Percentiles rank a stretch among this genome's conserved stretches.
Conservation (phyloP, 1,140 invertebrate genomes). For the Drosophila albomicans region DNA sequence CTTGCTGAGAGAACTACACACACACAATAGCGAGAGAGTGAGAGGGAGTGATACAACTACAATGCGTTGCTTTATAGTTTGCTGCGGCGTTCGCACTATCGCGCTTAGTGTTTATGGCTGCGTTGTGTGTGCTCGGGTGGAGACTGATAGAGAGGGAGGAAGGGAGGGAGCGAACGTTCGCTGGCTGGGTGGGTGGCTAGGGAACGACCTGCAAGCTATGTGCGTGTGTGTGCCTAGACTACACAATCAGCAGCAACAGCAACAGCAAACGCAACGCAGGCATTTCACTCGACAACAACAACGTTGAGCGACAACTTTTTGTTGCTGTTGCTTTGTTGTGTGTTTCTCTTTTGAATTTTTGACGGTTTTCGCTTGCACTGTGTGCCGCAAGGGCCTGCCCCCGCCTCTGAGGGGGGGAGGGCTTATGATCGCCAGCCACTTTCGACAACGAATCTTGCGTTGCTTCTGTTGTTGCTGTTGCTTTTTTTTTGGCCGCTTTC, state of each 20-base stretch:
- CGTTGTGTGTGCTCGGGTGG: background rate
- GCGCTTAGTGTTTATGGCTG: constrained; percentile 42
- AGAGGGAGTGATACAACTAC: constrained; percentile 20
- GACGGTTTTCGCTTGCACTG: constrained; percentile 43
- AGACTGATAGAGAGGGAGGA: background rate
- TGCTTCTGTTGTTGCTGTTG: constrained; percentile 12
- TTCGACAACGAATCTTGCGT: constrained; percentile 71
- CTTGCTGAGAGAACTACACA: constrained; percentile 41
- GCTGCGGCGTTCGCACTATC: constrained; percentile 67
- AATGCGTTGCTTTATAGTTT: constrained; percentile 46
- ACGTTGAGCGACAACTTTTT: constrained; percentile 57
- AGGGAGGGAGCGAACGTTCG: constrained; percentile 1
- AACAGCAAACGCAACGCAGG: constrained; percentile 45
- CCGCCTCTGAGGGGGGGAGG: background rate
- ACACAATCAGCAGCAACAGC: constrained; percentile 65
- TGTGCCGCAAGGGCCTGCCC: constrained; percentile 44
- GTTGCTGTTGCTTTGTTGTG: constrained; percentile 33
- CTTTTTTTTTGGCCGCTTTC: constrained; percentile 64
- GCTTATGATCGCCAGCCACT: constrained; percentile 42
- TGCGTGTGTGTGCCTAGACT: constrained; percentile 66
- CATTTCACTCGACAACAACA: constrained; percentile 64
- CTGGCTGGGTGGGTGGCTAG: constrained; percentile 19
- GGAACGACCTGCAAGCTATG: constrained; percentile 57
- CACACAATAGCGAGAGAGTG: background rate
- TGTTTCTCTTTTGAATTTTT: constrained; percentile 38